Conservation (phyloP, 2,888 invertebrate species). For the Litoditis marina region DNA sequence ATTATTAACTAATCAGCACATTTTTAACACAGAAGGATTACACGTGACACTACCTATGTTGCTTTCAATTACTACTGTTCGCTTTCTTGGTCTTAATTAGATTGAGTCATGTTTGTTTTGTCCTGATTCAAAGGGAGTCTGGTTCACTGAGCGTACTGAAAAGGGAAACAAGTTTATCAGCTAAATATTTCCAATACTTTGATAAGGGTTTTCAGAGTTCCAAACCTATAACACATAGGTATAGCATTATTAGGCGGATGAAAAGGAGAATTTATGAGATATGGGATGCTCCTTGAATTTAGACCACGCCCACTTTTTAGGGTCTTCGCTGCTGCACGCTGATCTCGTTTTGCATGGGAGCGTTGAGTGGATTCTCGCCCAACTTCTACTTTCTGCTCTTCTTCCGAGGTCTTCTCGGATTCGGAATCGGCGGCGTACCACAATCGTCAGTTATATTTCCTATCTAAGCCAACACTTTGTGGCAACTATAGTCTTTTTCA, state of each 20-base stretch:
- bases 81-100: too few relatives aligned
- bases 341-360: slow-evolving; percentile 83
- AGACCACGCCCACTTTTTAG: too few relatives aligned
- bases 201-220: background rate
- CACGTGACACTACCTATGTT: too few relatives aligned
- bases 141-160: background rate
- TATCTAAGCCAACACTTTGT: background rate
- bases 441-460: slow-evolving; percentile 77
- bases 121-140: too few relatives aligned
- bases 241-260: background rate
- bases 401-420: slow-evolving; percentile 86
- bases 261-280: too few relatives aligned
- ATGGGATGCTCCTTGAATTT: too few relatives aligned
- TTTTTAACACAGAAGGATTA: too few relatives aligned
- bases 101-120: too few relatives aligned
- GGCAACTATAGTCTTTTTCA: too few relatives aligned
- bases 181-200: too few relatives aligned
- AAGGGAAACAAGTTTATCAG: background rate
- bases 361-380: slow-evolving; percentile 84
- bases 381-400: slow-evolving; percentile 86
- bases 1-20: too few relatives aligned
- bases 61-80: too few relatives aligned
- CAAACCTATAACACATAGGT: background rate
- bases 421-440: slow-evolving; percentile 92
- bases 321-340: slow-evolving; percentile 87